A percentile compares a stretch with the other conserved stretches of the same genome.
These are phyloP conservation scores for Drosophila virilis DNA, from an alignment of 1,140 invertebrate genomes.

Conservation along the genomic window DNA sequence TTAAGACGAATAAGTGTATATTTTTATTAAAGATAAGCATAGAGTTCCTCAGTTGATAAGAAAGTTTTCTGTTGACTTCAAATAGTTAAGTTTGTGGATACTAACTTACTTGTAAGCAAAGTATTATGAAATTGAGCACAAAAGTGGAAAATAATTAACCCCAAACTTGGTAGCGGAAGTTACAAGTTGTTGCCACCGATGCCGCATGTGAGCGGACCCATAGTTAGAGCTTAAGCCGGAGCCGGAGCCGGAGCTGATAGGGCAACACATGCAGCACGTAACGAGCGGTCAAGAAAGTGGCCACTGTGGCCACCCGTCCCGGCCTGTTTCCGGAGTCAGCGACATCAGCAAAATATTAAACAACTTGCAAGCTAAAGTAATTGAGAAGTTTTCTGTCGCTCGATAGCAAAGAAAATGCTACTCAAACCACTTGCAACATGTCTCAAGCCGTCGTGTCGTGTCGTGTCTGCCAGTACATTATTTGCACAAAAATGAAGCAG, in stretches of 20 bases:
- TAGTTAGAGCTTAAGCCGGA: neutral
- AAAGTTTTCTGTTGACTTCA: slow-evolving; percentile 24
- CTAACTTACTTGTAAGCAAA: slow-evolving; percentile 16
- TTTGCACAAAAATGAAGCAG: slow-evolving; percentile 44
- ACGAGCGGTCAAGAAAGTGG: slow-evolving; percentile 69
- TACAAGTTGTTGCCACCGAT: slow-evolving; percentile 49
- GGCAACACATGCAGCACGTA: slow-evolving; percentile 77
- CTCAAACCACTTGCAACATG: slow-evolving; percentile 23
- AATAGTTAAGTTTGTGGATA: slow-evolving; percentile 24
- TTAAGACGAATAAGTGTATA: too few relatives aligned
- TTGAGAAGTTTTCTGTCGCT: slow-evolving; percentile 65
- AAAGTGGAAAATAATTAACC: slow-evolving; percentile 84
- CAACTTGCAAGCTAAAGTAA: slow-evolving; percentile 59
- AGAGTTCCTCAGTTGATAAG: slow-evolving; percentile 9
- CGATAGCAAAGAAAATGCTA: slow-evolving; percentile 43
- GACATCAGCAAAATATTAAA: slow-evolving; percentile 48
- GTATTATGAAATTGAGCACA: slow-evolving; percentile 54
- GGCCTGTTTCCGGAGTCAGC: slow-evolving; percentile 26
- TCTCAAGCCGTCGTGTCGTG: slow-evolving; percentile 11
- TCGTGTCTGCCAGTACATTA: slow-evolving; percentile 57
- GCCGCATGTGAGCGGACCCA: slow-evolving; percentile 32
- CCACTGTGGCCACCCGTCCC: neutral
- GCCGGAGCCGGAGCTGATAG: slow-evolving; percentile 7
- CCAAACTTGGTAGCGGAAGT: slow-evolving; percentile 70
- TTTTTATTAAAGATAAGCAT: too few relatives aligned